Evolutionary conservation across 2,113 vertebrate species (phyloP), one percentile per base, ranked within the genome.

Genomic region (Dicrurus megarhynchus): DNA sequence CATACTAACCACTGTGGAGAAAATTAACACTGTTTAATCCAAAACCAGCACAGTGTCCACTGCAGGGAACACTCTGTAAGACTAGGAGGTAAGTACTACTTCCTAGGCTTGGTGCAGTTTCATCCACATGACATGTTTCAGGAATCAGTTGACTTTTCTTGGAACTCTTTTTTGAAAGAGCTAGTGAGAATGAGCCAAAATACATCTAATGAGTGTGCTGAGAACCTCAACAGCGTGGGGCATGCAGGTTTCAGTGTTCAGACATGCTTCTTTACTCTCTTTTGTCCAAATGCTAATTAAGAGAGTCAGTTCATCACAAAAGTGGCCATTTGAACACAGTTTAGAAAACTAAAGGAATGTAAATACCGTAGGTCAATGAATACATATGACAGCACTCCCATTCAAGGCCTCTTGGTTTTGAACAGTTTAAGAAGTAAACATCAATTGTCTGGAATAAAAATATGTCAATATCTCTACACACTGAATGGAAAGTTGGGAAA

Each of bases 1-100:
- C 28, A 21, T 59, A 8, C 11, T 67, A 67, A 52, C 12, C 1
- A 3, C 13, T 44, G 3, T 8, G 20, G 37, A 60, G n/a, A 53
- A 41, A 82, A 60, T 26, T 26, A 47, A 53, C 12, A 7, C 3
- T 41, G 7, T 41, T 68, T 35, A 17, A 27, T 30, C 6, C 11
- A 41, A 83, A 68, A 41, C 16, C 16, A 53, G 8, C 16, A 5
- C 20, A 26, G 46, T 0, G 0, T 32, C 16, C 5, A 57, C 37
- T 56, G 16, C 28, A 39, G 28, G 19, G 15, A 57, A 69, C 18
- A 39, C 1, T 9, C 12, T 52, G 10, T 56, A 60, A 42, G 5
- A 4, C 12, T 61, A 24, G 57, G 6, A 15, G 17, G 19, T 39
- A 24, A 33, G 35, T 67, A 30, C 11, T 74, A 22, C 27, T 44